These are phyloP conservation scores for Lochmaea crataegi DNA, from an alignment of 2,888 invertebrate species.

Conservation along the genomic window DNA sequence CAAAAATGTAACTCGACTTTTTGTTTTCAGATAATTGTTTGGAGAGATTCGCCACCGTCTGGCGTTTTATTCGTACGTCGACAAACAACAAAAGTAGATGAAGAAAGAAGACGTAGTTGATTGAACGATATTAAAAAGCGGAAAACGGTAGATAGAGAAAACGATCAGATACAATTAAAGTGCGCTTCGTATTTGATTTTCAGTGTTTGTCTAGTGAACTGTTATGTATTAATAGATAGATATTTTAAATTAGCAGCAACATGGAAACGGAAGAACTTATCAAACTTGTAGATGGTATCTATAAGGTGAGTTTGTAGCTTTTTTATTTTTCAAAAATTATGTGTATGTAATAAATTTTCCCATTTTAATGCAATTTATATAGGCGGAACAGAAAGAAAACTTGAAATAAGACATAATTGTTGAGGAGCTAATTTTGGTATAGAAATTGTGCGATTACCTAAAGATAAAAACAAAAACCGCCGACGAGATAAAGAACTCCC, in stretches of 20 bases:
- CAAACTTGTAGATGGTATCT: constrained; percentile 90
- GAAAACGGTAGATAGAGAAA: neutral
- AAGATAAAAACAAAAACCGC: neutral
- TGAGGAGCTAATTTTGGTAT: neutral
- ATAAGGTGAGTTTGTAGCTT: constrained; percentile 83
- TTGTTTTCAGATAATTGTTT: constrained; percentile 19
- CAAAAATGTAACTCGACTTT: neutral
- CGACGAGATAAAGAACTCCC: constrained; percentile 5
- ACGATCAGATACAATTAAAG: constrained; percentile 8
- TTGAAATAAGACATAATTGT: no score
- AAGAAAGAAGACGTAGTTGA: neutral
- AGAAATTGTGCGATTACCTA: neutral
- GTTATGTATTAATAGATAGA: constrained; percentile 37
- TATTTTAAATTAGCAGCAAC: constrained; percentile 31
- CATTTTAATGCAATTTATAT: no score
- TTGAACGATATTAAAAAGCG: neutral
- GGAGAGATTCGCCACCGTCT: neutral
- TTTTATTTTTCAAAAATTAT: neutral
- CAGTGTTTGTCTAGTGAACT: constrained; percentile 29
- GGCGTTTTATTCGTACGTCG: neutral
- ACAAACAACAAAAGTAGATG: neutral
- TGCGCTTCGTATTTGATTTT: neutral
- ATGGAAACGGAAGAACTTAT: constrained; percentile 92
- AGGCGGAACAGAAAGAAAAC: no score
- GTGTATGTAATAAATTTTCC: no score